Evolutionary conservation across 2,888 invertebrate genomes (phyloP), one percentile per base, ranked within the genome.

Genomic region (Chymomyza fuscimana): DNA sequence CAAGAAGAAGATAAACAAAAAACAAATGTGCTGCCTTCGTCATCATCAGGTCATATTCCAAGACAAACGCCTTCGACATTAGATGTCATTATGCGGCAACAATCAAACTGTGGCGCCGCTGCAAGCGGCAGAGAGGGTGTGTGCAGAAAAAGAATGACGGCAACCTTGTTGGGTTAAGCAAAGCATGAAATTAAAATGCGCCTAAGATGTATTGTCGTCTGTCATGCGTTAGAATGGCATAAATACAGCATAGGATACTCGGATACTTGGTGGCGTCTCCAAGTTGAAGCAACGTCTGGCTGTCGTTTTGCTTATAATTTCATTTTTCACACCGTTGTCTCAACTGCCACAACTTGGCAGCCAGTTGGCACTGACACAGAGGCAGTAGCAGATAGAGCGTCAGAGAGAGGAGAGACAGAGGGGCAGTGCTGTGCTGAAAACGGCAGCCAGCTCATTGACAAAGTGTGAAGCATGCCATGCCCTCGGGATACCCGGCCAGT

Each of bases 171-270:
- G 73, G 58, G 70, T 65, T 80, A 81, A 89, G 88, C 88, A 88
- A 89, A 90, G 85, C 91, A 90, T 90, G 91, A 90, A 90, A 90
- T 90, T 90, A 90, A 90, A 90, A 90, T 88, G 84, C 85, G 88
- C 84, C 87, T 82, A 89, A 89, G 86, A 90, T 86, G 86, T 87
- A 90, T 88, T 86, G 84, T 73, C 78, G 74, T 76, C 86, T 82
- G 82, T 82, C 87, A 78, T 78, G 76, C 73, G 74, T 74, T 74
- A 70, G 79, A 79, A 80, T 74, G 78, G 59, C 67, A 67, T 62
- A 62, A 50, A 62, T 62, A 50, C 62, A 36, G 25, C 32, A 60
- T n/a, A 19, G 25, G 12, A 58, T 15, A 58, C 22, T 32, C 32
- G 32, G 32, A 5, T 32, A 32, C 22, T 25, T 25, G 58, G 58